These are phyloP conservation scores for Yponomeuta plumbellus DNA, from an alignment of 2,888 invertebrate genomes.

Conservation along the genomic window DNA sequence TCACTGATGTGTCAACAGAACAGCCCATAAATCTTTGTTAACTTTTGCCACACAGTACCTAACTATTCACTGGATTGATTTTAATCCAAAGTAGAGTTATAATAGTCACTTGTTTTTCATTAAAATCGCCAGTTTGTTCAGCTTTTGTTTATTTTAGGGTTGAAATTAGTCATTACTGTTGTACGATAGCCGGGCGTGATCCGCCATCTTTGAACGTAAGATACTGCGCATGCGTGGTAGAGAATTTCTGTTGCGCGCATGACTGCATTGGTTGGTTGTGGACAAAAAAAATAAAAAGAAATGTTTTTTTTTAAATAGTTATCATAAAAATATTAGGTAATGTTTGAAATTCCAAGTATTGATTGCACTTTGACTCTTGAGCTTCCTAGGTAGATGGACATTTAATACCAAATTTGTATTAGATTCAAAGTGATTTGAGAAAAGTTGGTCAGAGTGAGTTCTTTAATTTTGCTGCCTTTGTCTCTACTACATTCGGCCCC, in stretches of 20 bases:
- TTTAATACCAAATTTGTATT: no score
- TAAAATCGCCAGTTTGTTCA: not conserved
- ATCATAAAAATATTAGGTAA: no score
- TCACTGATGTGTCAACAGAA: slow-evolving; percentile 50
- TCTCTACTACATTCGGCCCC: no score
- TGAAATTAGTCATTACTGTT: slow-evolving; percentile 42
- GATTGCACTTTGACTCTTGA: no score
- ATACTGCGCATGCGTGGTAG: slow-evolving; percentile 44
- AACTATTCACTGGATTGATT: not conserved
- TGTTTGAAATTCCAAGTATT: no score
- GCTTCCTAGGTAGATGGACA: no score
- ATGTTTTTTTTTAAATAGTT: not conserved
- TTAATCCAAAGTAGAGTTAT: not conserved
- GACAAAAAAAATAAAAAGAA: slow-evolving; percentile 8
- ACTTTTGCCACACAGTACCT: not conserved
- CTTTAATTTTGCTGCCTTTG: no score
- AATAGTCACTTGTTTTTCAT: not conserved
- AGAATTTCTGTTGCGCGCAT: slow-evolving; percentile 34
- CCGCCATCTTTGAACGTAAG: slow-evolving; percentile 46
- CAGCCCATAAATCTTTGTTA: not conserved
- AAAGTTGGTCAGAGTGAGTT: no score
- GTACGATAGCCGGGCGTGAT: slow-evolving; percentile 34
- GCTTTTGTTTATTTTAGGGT: slow-evolving; percentile 32
- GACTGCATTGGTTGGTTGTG: slow-evolving; percentile 32
- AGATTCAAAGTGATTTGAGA: no score